These are phyloP conservation scores for Nemurella pictetii DNA, from an alignment of 2,888 invertebrate species.

Conservation along the genomic window DNA sequence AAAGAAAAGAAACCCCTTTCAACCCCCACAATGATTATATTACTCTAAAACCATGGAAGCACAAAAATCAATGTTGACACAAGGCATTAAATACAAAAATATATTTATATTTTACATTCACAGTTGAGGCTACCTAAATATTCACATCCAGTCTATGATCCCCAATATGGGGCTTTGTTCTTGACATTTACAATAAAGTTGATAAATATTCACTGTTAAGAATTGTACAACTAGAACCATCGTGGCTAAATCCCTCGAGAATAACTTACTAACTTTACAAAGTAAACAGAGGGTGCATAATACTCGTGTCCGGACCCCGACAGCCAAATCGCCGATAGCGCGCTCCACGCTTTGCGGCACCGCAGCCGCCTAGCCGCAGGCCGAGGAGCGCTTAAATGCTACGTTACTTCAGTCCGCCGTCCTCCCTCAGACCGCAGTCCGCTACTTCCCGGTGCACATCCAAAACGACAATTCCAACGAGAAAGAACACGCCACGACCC, in stretches of 20 bases:
- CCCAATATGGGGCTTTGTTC: constrained; percentile 37
- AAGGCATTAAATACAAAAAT: constrained; percentile 31
- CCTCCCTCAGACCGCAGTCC: not conserved
- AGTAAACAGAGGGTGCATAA: constrained; percentile 9
- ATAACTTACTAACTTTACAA: constrained; percentile 24
- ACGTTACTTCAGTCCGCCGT: not conserved
- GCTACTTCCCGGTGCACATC: not conserved
- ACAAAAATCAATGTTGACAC: not conserved
- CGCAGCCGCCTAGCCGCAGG: not conserved
- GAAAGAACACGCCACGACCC: not conserved
- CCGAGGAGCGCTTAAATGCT: not conserved
- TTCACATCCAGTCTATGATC: constrained; percentile 38
- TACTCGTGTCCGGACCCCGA: not conserved
- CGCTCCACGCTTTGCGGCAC: not conserved
- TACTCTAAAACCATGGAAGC: too few species aligned
- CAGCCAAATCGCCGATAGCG: too few species aligned
- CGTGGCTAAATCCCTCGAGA: constrained; percentile 13
- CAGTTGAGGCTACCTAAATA: constrained; percentile 24
- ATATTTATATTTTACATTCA: constrained; percentile 35
- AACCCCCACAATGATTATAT: too few species aligned
- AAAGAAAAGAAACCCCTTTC: too few species aligned
- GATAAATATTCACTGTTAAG: constrained; percentile 34
- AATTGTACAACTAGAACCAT: constrained; percentile 29
- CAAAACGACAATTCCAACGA: not conserved
- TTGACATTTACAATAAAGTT: constrained; percentile 34